These are phyloP conservation scores for Thera obeliscata DNA, from an alignment of 2,888 invertebrate species.

Conservation along the genomic window DNA sequence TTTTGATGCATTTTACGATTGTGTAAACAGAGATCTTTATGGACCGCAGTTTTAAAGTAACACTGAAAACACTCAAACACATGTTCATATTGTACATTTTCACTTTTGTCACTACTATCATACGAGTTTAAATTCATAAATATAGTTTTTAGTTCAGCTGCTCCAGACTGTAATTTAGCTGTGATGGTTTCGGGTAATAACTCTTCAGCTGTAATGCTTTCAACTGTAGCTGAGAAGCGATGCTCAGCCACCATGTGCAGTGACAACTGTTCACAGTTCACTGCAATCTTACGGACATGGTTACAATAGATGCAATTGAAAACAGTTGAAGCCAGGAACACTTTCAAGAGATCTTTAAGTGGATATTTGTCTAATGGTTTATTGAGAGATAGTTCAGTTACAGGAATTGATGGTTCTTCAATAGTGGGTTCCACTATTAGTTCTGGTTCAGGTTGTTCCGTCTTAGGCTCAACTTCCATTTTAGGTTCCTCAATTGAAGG, in stretches of 20 bases:
- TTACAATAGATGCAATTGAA: slow-evolving; percentile 92
- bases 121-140: slow-evolving; percentile 90
- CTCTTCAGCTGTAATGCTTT: slow-evolving; percentile 91
- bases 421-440: slow-evolving; percentile 58
- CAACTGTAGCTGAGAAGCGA: slow-evolving; percentile 90
- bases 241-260: slow-evolving; percentile 92
- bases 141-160: slow-evolving; percentile 85
- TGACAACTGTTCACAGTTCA: slow-evolving; percentile 91
- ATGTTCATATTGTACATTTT: slow-evolving; percentile 85
- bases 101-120: slow-evolving; percentile 85
- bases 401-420: slow-evolving; percentile 84
- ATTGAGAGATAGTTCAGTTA: slow-evolving; percentile 89
- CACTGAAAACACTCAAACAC: slow-evolving; percentile 95
- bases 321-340: slow-evolving; percentile 88
- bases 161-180: slow-evolving; percentile 85
- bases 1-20: slow-evolving; percentile 95
- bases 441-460: slow-evolving; percentile 61
- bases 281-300: slow-evolving; percentile 93
- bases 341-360: slow-evolving; percentile 88
- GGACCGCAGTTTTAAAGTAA: slow-evolving; percentile 89
- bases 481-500: slow-evolving; percentile 41
- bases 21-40: slow-evolving; percentile 94
- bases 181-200: slow-evolving; percentile 89
- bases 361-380: slow-evolving; percentile 90
- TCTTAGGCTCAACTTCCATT: slow-evolving; percentile 63